Evolutionary conservation across 2,797 vertebrate genomes (phyloP), one percentile per base, ranked within the genome.

Genomic region (Notolabrus celidotus): DNA sequence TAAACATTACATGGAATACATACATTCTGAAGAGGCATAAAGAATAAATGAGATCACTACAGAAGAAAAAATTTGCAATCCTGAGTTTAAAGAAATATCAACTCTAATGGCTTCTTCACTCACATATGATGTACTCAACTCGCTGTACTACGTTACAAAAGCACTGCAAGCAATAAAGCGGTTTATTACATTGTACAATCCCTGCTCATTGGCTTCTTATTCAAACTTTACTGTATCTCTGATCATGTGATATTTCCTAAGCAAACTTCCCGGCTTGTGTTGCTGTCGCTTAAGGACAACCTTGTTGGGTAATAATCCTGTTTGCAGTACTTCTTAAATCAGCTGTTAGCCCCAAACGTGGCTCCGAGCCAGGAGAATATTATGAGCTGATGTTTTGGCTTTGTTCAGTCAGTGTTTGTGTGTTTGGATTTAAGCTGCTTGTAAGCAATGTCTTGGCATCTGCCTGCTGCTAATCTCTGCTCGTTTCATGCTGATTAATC

Each of bases 281-380:
- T 39, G 41, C 53, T 55, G 73, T 53, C 3, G 23, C 52, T 56
- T 43, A 61, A 74, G 71, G 60, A 71, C 22, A 41, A 50, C 71
- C 82, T 75, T 64, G 46, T 39, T 33, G 36, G 42, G 46, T 56
- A 76, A 80, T 79, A 80, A 82, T 86, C 59, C 6, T 16, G 53
- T 82, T 85, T 82, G 61, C 4, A 7, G 16, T 8, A 31, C 63
- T 76, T 45, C 47, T 68, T 51, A 65, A 31, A 66, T 85, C 73
- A 77, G 71, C 72, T 72, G 58, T 68, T 16, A 19, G 56, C 77
- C 63, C 71, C 47, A 71, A 47, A 70, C 33, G 19, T 69, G 54
- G 62, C 56, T 71, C 66, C 8, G 57, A 69, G 56, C 54, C 25
- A 46, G 50, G 9, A 55, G 59, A 70, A 1, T 36, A 36, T 36